A percentile compares a stretch with the other conserved stretches of the same genome.
These are phyloP conservation scores for Mastigias papua DNA, from an alignment of 30 jellyfish, hydroid and myxozoan species.

Conservation along the genomic window DNA sequence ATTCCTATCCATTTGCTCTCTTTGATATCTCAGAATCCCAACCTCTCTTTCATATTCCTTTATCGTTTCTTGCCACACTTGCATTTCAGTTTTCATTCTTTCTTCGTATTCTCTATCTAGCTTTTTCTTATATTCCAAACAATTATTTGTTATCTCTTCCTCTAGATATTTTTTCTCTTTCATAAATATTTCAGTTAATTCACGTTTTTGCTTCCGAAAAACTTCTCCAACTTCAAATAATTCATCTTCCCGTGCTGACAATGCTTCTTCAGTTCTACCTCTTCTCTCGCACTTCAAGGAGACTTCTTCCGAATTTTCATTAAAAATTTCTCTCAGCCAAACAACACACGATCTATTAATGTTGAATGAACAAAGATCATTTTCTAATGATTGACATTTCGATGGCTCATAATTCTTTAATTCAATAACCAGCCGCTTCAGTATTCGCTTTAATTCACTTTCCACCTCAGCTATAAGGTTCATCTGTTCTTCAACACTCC, in stretches of 20 bases:
- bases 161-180: conserved; percentile 78
- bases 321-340: conserved; percentile 58
- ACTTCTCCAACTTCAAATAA: conserved; percentile 73
- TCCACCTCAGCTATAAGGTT: conserved; percentile 68
- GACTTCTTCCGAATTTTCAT: conserved; percentile 1
- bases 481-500: conserved; percentile 77
- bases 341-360: conserved; percentile 31
- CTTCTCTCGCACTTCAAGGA: not conserved
- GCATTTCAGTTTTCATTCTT: conserved; percentile 64
- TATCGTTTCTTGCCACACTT: conserved; percentile 94
- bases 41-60: conserved; percentile 90
- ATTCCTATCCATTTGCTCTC: conserved; percentile 94
- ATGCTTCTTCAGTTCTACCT: not conserved
- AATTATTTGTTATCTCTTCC: conserved; percentile 59
- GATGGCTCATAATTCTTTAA: conserved; percentile 41
- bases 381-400: conserved; percentile 30
- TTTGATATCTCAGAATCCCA: conserved; percentile 79
- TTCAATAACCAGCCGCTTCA: conserved; percentile 23
- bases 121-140: conserved; percentile 70
- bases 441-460: conserved; percentile 62
- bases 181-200: conserved; percentile 76
- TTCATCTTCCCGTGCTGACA: conserved; percentile 32
- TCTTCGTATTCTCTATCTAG: conserved; percentile 76
- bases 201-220: conserved; percentile 89
- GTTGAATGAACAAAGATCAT: conserved; percentile 40